A percentile compares a stretch with the other conserved stretches of the same genome.
Evolutionary conservation across 2,888 invertebrate species (phyloP).

Genomic region (Ophion obscuratus): DNA sequence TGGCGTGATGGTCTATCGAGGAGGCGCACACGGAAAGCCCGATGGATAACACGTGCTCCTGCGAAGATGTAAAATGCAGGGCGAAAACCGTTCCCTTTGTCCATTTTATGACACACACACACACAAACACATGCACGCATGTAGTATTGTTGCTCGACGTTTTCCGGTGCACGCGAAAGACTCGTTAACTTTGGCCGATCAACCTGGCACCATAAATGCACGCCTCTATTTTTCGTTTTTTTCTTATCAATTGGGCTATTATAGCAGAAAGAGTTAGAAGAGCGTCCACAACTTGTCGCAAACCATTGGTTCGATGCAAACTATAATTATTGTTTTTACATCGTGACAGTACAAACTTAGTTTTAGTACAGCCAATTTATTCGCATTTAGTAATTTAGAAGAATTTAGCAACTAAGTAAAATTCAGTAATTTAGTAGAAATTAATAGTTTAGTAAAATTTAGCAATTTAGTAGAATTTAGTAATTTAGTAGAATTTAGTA

Average conservation of each 20-base stretch:
- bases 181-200: constrained; percentile 78
- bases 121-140: constrained; percentile 36
- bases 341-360: background rate
- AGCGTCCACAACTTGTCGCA: constrained; percentile 1
- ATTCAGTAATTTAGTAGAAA: no score
- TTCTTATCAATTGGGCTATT: constrained; percentile 12
- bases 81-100: constrained; percentile 61
- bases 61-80: constrained; percentile 55
- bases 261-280: background rate
- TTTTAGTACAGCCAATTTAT: no score
- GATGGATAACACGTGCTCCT: constrained; percentile 64
- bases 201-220: constrained; percentile 20
- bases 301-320: background rate
- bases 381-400: no score
- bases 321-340: background rate
- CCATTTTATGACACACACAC: constrained; percentile 39
- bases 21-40: constrained; percentile 60
- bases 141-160: constrained; percentile 69
- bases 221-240: background rate
- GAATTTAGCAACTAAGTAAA: no score
- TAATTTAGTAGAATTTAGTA: no score
- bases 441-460: no score
- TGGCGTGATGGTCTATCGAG: constrained; percentile 68
- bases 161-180: constrained; percentile 80
- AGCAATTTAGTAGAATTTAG: no score